Percentiles rank a stretch among this genome's conserved stretches.
phyloP scores from a whole-genome alignment of 2,888 invertebrate genomes.

The Aricia artaxerxes region DNA sequence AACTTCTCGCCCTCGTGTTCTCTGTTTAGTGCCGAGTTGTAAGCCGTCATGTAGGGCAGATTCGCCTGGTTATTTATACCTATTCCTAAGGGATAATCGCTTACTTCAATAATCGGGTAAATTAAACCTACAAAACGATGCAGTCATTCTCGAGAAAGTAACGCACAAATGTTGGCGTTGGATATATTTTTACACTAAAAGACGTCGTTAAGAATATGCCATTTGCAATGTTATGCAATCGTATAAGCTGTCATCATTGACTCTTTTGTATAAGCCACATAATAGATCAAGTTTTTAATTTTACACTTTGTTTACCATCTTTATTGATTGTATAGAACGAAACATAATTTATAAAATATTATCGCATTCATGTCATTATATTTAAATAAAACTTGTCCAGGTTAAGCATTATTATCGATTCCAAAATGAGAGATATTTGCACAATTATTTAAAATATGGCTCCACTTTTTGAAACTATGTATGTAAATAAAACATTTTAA shows the following conservation, averaged over 20 bases:
- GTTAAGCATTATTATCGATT: not conserved
- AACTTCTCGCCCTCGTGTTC: constrained; percentile 3
- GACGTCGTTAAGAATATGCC: constrained; percentile 8
- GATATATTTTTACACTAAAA: not conserved
- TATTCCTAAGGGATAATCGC: not conserved
- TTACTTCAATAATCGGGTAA: not conserved
- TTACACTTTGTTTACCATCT: not conserved
- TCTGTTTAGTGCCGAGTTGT: not conserved
- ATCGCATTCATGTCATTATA: not conserved
- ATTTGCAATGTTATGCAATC: not conserved
- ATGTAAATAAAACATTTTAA: constrained; percentile 5
- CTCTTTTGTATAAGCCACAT: not conserved
- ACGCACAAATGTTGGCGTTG: not conserved
- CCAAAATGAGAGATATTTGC: not conserved
- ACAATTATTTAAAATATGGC: constrained; percentile 1
- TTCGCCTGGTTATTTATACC: not conserved
- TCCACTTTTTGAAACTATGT: not conserved
- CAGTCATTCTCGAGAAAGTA: not conserved
- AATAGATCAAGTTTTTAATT: not conserved
- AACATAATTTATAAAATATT: not conserved
- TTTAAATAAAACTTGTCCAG: not conserved
- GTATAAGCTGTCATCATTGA: not conserved
- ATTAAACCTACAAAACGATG: not conserved
- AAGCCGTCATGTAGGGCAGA: not conserved
- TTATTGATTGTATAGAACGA: not conserved